Conservation (phyloP, 2,797 vertebrate species). For the Helicolenus hilgendorfi region DNA sequence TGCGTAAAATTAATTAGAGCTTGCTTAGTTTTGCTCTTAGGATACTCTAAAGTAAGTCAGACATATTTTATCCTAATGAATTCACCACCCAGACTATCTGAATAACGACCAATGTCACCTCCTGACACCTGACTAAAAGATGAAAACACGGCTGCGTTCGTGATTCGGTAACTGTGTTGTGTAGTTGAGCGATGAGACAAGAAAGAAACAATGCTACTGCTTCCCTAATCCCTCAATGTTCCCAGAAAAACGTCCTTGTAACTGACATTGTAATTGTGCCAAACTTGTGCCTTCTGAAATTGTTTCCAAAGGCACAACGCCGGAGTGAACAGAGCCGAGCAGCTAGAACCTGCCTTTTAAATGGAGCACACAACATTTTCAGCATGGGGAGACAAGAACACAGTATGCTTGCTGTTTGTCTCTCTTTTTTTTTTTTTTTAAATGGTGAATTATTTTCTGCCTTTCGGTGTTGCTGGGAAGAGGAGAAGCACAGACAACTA, state of each 20-base stretch:
- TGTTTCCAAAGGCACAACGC: neutral
- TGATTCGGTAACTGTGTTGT: neutral
- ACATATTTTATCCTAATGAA: neutral
- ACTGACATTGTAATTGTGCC: neutral
- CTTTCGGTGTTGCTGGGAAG: neutral
- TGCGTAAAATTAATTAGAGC: neutral
- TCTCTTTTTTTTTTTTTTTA: neutral
- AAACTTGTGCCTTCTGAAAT: neutral
- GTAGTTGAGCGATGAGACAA: neutral
- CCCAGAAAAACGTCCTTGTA: neutral
- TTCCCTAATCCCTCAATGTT: neutral
- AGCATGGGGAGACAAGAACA: neutral
- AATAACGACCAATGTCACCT: neutral
- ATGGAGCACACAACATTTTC: neutral
- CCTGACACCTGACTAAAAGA: neutral
- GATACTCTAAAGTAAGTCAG: neutral
- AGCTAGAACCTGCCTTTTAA: neutral
- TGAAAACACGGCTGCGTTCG: neutral
- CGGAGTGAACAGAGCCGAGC: neutral
- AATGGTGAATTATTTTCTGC: neutral
- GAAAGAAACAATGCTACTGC: neutral
- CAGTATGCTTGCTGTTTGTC: neutral
- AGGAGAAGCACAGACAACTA: neutral
- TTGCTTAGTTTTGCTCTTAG: neutral
- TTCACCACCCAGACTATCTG: neutral